A percentile compares a stretch with the other conserved stretches of the same genome.
Evolutionary conservation across 2,888 invertebrate genomes (phyloP).

Genomic region (Alloplasta piceator): DNA sequence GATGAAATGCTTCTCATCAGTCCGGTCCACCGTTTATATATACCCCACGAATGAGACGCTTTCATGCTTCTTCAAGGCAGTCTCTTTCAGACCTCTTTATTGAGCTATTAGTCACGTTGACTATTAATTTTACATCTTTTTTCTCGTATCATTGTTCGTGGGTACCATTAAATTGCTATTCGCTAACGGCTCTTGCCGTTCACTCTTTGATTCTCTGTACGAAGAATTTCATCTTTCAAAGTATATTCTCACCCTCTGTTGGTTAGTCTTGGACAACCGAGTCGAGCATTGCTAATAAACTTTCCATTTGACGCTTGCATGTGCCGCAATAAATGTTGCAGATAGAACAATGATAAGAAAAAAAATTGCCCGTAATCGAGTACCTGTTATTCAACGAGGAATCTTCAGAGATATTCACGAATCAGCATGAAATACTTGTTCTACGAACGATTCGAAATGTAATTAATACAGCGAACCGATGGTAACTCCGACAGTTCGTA

Average conservation of each 20-base stretch:
- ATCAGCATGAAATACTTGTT: not conserved
- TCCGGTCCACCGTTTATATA: slow-evolving; percentile 28
- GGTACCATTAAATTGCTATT: slow-evolving; percentile 49
- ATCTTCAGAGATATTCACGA: slow-evolving; percentile 4
- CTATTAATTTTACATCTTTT: slow-evolving; percentile 47
- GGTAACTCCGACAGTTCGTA: slow-evolving; percentile 5
- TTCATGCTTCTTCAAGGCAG: slow-evolving; percentile 43
- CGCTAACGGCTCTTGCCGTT: slow-evolving; percentile 31
- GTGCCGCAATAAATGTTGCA: slow-evolving; percentile 26
- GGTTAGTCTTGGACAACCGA: slow-evolving; percentile 17
- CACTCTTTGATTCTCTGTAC: slow-evolving; percentile 15
- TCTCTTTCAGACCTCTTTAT: slow-evolving; percentile 59
- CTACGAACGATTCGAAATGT: slow-evolving; percentile 15
- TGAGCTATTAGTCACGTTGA: slow-evolving; percentile 59
- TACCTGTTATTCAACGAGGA: slow-evolving; percentile 1
- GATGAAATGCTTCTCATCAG: slow-evolving; percentile 58
- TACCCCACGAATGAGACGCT: slow-evolving; percentile 45
- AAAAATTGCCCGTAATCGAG: slow-evolving; percentile 4
- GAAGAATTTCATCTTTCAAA: slow-evolving; percentile 61
- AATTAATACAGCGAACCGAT: slow-evolving; percentile 30
- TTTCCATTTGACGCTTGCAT: slow-evolving; percentile 25
- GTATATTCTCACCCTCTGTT: slow-evolving; percentile 69
- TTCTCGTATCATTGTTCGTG: slow-evolving; percentile 46
- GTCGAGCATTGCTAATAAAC: slow-evolving; percentile 13
- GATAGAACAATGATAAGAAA: not conserved